These are phyloP conservation scores for Drosophila quinaria DNA, from an alignment of 2,888 invertebrate genomes.

Conservation along the genomic window DNA sequence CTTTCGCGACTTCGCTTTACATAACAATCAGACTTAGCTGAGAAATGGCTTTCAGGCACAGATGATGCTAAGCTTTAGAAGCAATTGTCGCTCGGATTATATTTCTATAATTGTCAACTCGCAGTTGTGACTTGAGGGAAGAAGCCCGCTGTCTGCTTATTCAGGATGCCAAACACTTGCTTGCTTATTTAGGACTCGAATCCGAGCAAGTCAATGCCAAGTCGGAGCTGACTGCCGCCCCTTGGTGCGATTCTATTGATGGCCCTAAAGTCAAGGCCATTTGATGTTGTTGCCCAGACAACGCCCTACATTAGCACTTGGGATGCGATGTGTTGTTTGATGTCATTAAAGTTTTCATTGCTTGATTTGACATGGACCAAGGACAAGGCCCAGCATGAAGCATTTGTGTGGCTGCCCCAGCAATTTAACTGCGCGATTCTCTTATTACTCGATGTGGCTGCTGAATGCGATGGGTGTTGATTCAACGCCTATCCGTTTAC, in stretches of 20 bases:
- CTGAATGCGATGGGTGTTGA: conserved; percentile 20
- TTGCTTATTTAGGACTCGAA: conserved; percentile 28
- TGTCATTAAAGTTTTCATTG: conserved; percentile 62
- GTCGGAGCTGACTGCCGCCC: background rate
- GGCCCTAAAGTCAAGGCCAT: conserved; percentile 42
- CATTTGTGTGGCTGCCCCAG: conserved; percentile 43
- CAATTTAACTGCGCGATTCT: conserved; percentile 36
- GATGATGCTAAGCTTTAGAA: conserved; percentile 6
- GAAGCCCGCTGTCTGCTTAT: conserved; percentile 32
- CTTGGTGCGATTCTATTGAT: conserved; percentile 4
- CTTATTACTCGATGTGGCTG: conserved; percentile 11
- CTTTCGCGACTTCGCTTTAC: conserved; percentile 2
- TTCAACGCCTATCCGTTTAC: conserved; percentile 44
- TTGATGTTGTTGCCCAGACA: conserved; percentile 23
- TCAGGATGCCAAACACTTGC: conserved; percentile 37
- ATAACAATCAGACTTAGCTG: conserved; percentile 2
- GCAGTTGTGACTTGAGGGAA: background rate
- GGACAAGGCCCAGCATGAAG: background rate
- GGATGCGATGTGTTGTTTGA: conserved; percentile 11
- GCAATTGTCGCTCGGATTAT: conserved; percentile 14
- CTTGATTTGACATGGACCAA: conserved; percentile 49
- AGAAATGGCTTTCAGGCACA: background rate
- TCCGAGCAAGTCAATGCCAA: conserved; percentile 4
- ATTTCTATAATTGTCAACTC: conserved; percentile 8
- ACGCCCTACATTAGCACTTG: conserved; percentile 33